A percentile compares a stretch with the other conserved stretches of the same genome.
Conservation (phyloP, 2,113 vertebrate species). For the Seriola dumerili region DNA sequence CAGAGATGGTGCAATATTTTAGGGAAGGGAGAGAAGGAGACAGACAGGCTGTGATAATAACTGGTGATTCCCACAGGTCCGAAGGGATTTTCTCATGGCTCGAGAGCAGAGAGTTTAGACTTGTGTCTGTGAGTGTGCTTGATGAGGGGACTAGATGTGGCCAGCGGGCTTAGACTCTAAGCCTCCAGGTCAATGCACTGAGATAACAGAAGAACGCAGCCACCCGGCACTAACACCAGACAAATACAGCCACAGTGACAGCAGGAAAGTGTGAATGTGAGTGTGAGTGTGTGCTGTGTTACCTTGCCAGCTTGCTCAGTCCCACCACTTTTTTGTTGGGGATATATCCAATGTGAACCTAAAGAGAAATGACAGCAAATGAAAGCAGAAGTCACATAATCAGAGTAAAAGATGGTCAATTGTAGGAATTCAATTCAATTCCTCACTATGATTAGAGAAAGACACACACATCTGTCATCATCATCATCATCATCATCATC, state of each 20-base stretch:
- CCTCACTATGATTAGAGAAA: neutral
- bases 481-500: too few relatives aligned
- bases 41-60: conserved; percentile 71
- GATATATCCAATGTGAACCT: conserved; percentile 87
- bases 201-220: conserved; percentile 85
- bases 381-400: conserved; percentile 12
- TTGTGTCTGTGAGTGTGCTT: conserved; percentile 64
- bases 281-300: conserved; percentile 44
- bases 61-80: conserved; percentile 73
- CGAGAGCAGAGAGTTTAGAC: conserved; percentile 65
- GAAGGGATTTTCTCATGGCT: conserved; percentile 78
- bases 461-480: neutral
- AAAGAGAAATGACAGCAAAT: conserved; percentile 20
- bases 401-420: neutral
- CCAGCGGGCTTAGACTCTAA: conserved; percentile 77
- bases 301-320: conserved; percentile 86
- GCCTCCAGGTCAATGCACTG: conserved; percentile 82
- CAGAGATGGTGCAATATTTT: conserved; percentile 44
- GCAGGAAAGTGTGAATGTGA: conserved; percentile 10
- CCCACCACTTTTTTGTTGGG: conserved; percentile 86
- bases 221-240: conserved; percentile 66
- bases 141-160: conserved; percentile 71
- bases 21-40: conserved; percentile 40
- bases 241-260: conserved; percentile 47
- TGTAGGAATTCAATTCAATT: neutral